These are phyloP conservation scores for Pogonognathellus flavescens DNA, from an alignment of 1,140 invertebrate species.

Conservation along the genomic window DNA sequence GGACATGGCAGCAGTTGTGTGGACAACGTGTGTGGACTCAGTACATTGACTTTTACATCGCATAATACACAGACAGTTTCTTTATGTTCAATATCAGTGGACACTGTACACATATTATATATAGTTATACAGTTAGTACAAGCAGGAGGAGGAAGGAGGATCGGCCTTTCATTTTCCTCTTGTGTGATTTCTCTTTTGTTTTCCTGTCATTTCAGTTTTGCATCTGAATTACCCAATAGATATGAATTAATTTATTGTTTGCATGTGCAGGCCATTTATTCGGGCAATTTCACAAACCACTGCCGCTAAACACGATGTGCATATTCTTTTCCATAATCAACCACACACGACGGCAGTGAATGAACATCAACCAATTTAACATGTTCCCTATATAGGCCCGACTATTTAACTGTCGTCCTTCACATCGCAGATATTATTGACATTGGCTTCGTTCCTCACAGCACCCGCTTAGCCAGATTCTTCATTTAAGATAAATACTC, in stretches of 20 bases:
- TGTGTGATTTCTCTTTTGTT: conserved; percentile 19
- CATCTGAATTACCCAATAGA: neutral
- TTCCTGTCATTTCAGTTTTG: conserved; percentile 2
- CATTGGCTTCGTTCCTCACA: too few species aligned
- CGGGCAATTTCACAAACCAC: conserved; percentile 30
- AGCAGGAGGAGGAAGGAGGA: neutral
- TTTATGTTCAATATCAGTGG: neutral
- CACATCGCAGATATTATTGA: too few species aligned
- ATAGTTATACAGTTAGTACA: neutral
- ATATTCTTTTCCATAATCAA: too few species aligned
- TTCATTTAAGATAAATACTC: too few species aligned
- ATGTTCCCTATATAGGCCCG: too few species aligned
- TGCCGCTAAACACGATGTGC: neutral
- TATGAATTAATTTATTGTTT: conserved; percentile 38
- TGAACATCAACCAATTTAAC: too few species aligned
- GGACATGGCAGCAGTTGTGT: neutral
- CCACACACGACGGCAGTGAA: too few species aligned
- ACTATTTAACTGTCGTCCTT: too few species aligned
- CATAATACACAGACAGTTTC: neutral
- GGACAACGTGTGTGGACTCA: neutral
- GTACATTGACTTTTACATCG: neutral
- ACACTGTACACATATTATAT: neutral
- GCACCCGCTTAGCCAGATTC: too few species aligned
- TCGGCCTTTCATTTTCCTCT: neutral
- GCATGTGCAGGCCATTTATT: conserved; percentile 45